Evolutionary conservation across 2,113 vertebrate genomes (phyloP), one percentile per base, ranked within the genome.

Genomic region (Laticauda colubrina): DNA sequence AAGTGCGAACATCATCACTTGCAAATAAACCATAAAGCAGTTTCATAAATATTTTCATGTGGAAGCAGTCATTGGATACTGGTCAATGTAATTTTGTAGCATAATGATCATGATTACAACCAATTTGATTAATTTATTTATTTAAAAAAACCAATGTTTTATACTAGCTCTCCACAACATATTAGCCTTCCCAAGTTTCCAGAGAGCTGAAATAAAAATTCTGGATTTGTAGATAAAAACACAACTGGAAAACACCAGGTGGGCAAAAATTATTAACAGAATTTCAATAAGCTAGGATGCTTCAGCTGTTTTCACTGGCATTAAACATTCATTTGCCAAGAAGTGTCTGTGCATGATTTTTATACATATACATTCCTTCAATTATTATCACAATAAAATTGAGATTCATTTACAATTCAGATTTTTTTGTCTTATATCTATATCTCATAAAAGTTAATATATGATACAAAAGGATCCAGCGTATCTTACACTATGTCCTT

Each of bases 241-340:
- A 81, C 75, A 81, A 43, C 34, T 81, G 34, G 75, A 81, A 81
- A 81, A 81, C 75, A 43, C 75, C 75, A 81, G 75, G 34, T 81
- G 75, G 75, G 75, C 75, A 43, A 81, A 81, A 34, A 81, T 81
- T 81, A 43, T 87, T 87, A 87, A 53, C 45, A 85, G 54, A 89
- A 59, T 57, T 59, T 85, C 43, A 61, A 48, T 93, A 61, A 64
- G 14, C 90, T 86, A 64, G 29, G 43, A 43, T 64, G 81, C 81
- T 90, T 64, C n/a, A 87, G 29, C 85, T 85, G 21, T 90, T 90
- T 92, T 64, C 39, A 64, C 21, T 90, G 45, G n/a, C 81, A 69
- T 23, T 92, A 93, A 93, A 87, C 26, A 87, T 85, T 88, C 43
- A 89, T 59, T 48, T 93, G 39, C 45, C 56, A 64, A 53, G 90